Evolutionary conservation across 2,113 vertebrate genomes (phyloP).

Genomic region (Cavia porcellus): DNA sequence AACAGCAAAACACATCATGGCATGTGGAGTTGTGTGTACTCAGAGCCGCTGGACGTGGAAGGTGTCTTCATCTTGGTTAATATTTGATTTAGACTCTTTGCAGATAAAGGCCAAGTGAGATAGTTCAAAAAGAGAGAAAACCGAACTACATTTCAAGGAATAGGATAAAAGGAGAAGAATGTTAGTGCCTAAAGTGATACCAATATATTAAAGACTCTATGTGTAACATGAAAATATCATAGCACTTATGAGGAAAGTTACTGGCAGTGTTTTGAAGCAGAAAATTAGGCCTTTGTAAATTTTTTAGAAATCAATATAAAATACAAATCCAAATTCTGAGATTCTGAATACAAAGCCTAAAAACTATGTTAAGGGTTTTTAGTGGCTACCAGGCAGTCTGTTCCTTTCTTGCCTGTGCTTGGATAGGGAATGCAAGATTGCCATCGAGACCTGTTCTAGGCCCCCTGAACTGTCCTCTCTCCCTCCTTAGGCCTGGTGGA

Average conservation of each 20-base stretch:
- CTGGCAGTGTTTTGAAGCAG: not conserved
- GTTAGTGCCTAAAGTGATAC: not conserved
- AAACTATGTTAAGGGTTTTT: not conserved
- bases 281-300: conserved; percentile 46
- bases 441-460: not conserved
- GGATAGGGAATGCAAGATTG: not conserved
- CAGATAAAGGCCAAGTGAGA: conserved; percentile 16
- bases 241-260: not conserved
- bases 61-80: conserved; percentile 49
- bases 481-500: not conserved
- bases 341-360: conserved; percentile 55
- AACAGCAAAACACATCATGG: not conserved
- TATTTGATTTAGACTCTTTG: conserved; percentile 57
- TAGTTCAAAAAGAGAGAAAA: not conserved
- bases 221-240: conserved; percentile 17
- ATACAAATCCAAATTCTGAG: conserved; percentile 56
- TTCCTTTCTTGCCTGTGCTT: not conserved
- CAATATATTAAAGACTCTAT: conserved; percentile 27
- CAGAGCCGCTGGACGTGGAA: not conserved
- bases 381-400: not conserved
- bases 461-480: not conserved
- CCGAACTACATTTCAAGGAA: not conserved
- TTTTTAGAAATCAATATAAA: conserved; percentile 38
- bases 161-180: conserved; percentile 33
- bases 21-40: not conserved